Evolutionary conservation across 92 coral and sea anemone species (phyloP), one percentile per base, ranked within the genome.

Genomic region (Meandrina meandrites): DNA sequence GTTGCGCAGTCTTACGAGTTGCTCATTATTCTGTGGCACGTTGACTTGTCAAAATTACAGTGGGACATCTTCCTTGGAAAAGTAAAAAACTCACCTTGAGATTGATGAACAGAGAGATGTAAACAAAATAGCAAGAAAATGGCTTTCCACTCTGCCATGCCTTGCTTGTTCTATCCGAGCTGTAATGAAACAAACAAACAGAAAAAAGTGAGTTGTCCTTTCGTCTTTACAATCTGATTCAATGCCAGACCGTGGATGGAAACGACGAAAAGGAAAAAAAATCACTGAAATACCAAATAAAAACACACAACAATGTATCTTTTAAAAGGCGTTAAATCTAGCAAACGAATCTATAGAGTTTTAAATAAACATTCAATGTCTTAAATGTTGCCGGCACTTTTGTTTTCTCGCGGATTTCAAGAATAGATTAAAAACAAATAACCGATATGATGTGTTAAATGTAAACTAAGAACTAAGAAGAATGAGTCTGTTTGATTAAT

Each of bases 71-170:
- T 36, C 45, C n/a, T 22, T 40, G 51, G 11, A 73, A 73, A 19
- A 19, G 7, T 18, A 17, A 27, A 12, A 57, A 56, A 79, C 75
- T 8, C 42, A 81, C 85, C 85, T 64, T 66, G 37, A 27, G 76
- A 30, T 1, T 45, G 42, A 40, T 5, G 60, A 17, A 37, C 40
- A 10, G 16, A 37, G 18, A 64, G 50, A 14, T 81, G 85, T 18
- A 64, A 27, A 28, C 76, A n/a, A 12, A 81, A 17, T 10, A 64
- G 37, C 24, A 22, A 9, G 75, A 67, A 66, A 62, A 81, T 27
- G 36, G 76, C 40, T 71, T 42, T 81, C 76, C 56, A 45, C 50
- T 62, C 30, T 28, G 58, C 75, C 85, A 81, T 81, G 57, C 45
- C 78, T 16, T 73, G 54, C 4, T 15, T 13, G 31, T 76, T 57